Percentiles rank a stretch among this genome's conserved stretches.
phyloP scores from a whole-genome alignment of 2,113 vertebrate genomes.

The Nanorana parkeri region DNA sequence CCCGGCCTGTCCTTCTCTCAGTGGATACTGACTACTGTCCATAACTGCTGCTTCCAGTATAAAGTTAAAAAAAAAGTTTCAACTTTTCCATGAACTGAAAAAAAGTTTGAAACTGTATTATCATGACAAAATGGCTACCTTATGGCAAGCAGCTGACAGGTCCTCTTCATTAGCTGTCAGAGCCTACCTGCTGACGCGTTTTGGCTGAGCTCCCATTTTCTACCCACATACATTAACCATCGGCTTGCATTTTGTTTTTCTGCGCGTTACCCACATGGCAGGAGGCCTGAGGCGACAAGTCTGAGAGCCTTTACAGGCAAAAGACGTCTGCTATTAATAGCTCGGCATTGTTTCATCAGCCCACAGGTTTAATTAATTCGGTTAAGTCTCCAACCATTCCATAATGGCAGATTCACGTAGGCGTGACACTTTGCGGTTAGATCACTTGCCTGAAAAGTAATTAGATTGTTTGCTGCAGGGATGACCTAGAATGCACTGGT shows the following conservation, averaged over 20 bases:
- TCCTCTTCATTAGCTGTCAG: too few species aligned
- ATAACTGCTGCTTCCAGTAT: too few species aligned
- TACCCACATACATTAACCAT: slow-evolving; percentile 19
- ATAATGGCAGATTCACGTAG: not conserved
- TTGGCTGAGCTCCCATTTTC: not conserved
- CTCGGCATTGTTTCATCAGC: slow-evolving; percentile 5
- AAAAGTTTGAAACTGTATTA: too few species aligned
- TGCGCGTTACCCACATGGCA: not conserved
- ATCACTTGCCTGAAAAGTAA: not conserved
- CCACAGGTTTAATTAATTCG: not conserved
- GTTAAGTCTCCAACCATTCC: not conserved
- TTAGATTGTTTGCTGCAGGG: not conserved
- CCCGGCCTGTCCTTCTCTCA: too few species aligned
- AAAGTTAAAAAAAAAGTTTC: too few species aligned
- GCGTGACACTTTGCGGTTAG: not conserved
- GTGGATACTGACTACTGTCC: too few species aligned
- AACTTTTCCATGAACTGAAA: too few species aligned
- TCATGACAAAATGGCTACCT: too few species aligned
- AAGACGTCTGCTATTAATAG: slow-evolving; percentile 37
- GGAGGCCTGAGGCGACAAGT: slow-evolving; percentile 1
- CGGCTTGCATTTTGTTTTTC: slow-evolving; percentile 12
- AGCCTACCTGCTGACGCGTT: too few species aligned
- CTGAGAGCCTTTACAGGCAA: not conserved
- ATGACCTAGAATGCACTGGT: slow-evolving; percentile 19
- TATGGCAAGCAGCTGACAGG: too few species aligned